Conservation (phyloP, 2,797 vertebrate genomes). For the Amniataba percoides region DNA sequence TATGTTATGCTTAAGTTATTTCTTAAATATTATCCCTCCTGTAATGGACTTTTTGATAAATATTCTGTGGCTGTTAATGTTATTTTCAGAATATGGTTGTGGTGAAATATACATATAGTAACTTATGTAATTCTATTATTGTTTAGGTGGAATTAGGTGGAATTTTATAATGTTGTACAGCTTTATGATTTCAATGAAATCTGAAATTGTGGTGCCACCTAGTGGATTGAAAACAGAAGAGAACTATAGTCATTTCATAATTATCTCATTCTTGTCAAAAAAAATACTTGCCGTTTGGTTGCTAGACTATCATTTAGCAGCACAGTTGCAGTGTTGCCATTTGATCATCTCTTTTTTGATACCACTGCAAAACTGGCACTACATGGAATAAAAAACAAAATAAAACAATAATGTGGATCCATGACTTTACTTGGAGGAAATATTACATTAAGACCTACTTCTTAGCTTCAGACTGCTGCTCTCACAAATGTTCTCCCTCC, state of each 20-base stretch:
- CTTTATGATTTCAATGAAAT: constrained; percentile 48
- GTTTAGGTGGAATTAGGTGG: not conserved
- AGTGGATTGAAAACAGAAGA: constrained; percentile 4
- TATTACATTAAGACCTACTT: constrained; percentile 48
- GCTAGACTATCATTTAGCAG: not conserved
- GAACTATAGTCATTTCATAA: not conserved
- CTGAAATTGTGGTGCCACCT: constrained; percentile 40
- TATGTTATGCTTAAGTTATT: not conserved
- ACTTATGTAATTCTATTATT: not conserved
- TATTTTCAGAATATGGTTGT: not conserved
- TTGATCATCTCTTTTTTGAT: not conserved
- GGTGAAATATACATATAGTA: too few relatives aligned
- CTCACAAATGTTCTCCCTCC: constrained; percentile 31
- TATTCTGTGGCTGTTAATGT: not conserved
- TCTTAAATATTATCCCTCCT: not conserved
- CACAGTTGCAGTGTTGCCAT: not conserved
- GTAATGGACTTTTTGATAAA: not conserved
- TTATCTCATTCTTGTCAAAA: not conserved
- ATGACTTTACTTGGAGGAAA: constrained; percentile 74
- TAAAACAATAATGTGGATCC: constrained; percentile 36
- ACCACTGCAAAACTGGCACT: not conserved
- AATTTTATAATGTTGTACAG: not conserved
- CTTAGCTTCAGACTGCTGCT: constrained; percentile 43
- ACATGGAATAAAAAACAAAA: constrained; percentile 20
- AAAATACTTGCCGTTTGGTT: not conserved